These are phyloP conservation scores for Actinia tenebrosa DNA, from an alignment of 64 coral and sea anemone species.

Conservation along the genomic window DNA sequence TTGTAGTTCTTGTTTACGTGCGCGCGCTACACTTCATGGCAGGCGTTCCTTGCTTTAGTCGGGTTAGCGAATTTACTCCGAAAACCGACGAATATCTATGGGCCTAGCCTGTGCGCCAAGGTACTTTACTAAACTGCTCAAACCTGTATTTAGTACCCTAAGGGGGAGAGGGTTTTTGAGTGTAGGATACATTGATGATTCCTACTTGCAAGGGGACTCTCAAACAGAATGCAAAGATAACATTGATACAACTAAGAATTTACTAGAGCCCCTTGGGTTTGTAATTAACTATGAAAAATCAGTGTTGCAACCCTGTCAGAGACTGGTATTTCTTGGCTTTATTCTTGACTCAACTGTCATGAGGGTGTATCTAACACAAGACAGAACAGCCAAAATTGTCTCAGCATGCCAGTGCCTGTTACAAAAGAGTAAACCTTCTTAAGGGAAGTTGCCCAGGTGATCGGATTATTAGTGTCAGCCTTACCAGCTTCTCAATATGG, in stretches of 20 bases:
- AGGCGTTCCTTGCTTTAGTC: no score
- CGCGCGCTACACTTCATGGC: no score
- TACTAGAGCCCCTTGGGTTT: constrained; percentile 13
- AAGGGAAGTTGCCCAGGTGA: constrained; percentile 30
- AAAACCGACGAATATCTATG: neutral
- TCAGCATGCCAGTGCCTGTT: constrained; percentile 3
- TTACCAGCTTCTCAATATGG: constrained; percentile 48
- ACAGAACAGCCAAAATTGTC: neutral
- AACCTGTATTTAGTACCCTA: constrained; percentile 13
- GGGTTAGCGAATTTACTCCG: no score
- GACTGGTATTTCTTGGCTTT: constrained; percentile 21
- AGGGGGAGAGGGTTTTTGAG: neutral
- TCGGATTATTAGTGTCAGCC: constrained; percentile 42
- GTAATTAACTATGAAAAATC: constrained; percentile 20
- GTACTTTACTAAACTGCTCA: constrained; percentile 17
- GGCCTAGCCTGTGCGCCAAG: constrained; percentile 35
- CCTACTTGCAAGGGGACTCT: neutral
- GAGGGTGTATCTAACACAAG: constrained; percentile 23
- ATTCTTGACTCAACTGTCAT: constrained; percentile 8
- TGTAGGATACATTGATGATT: constrained; percentile 36
- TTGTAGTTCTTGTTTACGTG: no score
- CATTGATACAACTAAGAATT: neutral
- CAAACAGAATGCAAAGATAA: constrained; percentile 8
- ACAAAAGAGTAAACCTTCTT: neutral
- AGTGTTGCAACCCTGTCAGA: constrained; percentile 31